phyloP scores from a whole-genome alignment of 2,888 invertebrate species.

The Boloria selene region DNA sequence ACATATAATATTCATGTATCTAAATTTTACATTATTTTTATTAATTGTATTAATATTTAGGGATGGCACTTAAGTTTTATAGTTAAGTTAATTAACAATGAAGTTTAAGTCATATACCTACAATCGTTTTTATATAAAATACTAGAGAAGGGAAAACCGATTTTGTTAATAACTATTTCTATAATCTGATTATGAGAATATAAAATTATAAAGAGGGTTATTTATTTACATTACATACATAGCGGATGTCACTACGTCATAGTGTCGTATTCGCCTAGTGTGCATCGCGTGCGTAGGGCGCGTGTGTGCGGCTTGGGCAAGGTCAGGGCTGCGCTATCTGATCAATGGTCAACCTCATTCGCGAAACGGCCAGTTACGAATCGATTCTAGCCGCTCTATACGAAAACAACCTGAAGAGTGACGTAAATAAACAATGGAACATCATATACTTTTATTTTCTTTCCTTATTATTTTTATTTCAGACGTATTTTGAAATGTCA shows the following conservation, averaged over 20 bases:
- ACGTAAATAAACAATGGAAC: background rate
- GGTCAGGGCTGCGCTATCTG: conserved; percentile 78
- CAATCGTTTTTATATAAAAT: too few relatives aligned
- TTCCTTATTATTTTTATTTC: too few relatives aligned
- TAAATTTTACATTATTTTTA: background rate
- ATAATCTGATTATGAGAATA: too few relatives aligned
- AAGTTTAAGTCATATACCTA: too few relatives aligned
- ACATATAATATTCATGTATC: background rate
- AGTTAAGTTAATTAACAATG: too few relatives aligned
- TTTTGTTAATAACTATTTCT: too few relatives aligned
- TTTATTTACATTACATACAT: background rate
- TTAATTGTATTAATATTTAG: background rate
- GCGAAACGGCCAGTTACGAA: conserved; percentile 55
- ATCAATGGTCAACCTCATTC: conserved; percentile 75
- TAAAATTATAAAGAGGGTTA: too few relatives aligned
- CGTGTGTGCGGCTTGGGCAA: conserved; percentile 76
- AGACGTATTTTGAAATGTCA: too few relatives aligned
- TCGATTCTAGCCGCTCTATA: conserved; percentile 48
- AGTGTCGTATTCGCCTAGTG: conserved; percentile 49
- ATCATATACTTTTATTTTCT: background rate
- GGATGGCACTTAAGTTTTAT: too few relatives aligned
- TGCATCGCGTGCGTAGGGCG: conserved; percentile 64
- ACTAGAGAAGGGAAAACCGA: too few relatives aligned
- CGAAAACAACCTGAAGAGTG: conserved; percentile 18
- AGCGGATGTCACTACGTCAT: conserved; percentile 22